Evolutionary conservation across 2,888 invertebrate species (phyloP), one percentile per base, ranked within the genome.

Genomic region (Drosophila kuntzei): DNA sequence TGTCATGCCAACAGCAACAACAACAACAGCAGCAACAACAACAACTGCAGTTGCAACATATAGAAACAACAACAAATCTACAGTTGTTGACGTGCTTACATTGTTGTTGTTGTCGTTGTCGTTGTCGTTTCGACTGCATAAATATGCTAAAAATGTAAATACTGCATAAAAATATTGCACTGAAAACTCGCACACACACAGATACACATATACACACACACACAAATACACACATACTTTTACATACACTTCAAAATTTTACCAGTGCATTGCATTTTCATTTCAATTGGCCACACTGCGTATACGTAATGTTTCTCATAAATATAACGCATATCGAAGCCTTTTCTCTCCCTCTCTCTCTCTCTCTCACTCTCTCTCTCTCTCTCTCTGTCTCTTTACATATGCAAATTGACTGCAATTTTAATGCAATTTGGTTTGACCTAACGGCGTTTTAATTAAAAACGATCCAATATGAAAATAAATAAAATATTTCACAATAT

Each of bases 141-240:
- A 80, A 80, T 79, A 80, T 80, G 73, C 74, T 76, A 71, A 80
- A 86, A 82, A 79, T 82, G 80, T 76, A 82, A 85, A 85, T 85
- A 80, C 75, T 69, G 67, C 66, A 60, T 34, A 46, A 73, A 81
- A 81, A 80, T 76, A 76, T 76, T 67, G 68, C 65, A 66, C 37
- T 60, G 59, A 41, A 53, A 69, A 51, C 61, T 44, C n/a, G 58
- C 46, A 47, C 32, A 59, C 36, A 62, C 20, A 43, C 22, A 37
- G 36, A 66, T 25, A 27, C 27, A 46, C 22, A 66, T 25, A 27
- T 22, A 46, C 22, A 27, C 29, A 36, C 16, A 34, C 22, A 16
- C 34, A 64, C 22, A 20, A 16, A 29, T 14, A 25, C 27, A 36
- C 34, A 37, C 27, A 46, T 34, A 44, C 16, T 44, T 14, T n/a